Percentiles rank a stretch among this genome's conserved stretches.
These are phyloP conservation scores for Bolinopsis microptera DNA, from an alignment of 37 sponge, comb jelly and placozoan genomes.

Conservation along the genomic window DNA sequence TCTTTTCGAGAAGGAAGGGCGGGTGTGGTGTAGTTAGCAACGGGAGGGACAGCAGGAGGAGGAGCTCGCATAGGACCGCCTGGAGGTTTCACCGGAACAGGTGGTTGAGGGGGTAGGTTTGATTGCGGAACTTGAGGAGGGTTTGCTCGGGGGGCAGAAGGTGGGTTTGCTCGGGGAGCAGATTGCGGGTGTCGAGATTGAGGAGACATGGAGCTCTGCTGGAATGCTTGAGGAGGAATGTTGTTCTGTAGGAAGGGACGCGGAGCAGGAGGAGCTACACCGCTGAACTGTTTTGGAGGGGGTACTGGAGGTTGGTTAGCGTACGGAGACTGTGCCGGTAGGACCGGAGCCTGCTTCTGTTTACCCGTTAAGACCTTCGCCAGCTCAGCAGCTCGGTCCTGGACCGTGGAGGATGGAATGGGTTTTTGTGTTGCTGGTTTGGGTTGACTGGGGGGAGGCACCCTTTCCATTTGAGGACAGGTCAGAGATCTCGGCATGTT, in stretches of 20 bases:
- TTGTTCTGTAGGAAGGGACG: neutral
- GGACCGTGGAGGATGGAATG: neutral
- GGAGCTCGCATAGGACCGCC: constrained; percentile 6
- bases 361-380: neutral
- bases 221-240: neutral
- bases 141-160: constrained; percentile 16
- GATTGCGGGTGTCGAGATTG: neutral
- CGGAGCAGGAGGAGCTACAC: neutral
- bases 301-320: neutral
- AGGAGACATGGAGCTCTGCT: constrained; percentile 30
- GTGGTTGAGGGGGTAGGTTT: neutral
- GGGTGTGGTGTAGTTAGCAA: neutral
- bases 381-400: neutral
- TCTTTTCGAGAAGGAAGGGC: constrained; percentile 16
- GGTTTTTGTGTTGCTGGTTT: neutral
- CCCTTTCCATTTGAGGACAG: neutral
- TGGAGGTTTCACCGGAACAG: neutral
- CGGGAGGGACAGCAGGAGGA: constrained; percentile 40
- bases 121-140: constrained; percentile 25
- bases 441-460: neutral
- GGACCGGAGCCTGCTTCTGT: neutral
- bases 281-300: constrained; percentile 45
- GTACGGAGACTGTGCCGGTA: neutral
- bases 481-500: constrained; percentile 5
- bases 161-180: constrained; percentile 1